Conservation (phyloP, 1,140 invertebrate species). For the Himalopsyche phryganea region DNA sequence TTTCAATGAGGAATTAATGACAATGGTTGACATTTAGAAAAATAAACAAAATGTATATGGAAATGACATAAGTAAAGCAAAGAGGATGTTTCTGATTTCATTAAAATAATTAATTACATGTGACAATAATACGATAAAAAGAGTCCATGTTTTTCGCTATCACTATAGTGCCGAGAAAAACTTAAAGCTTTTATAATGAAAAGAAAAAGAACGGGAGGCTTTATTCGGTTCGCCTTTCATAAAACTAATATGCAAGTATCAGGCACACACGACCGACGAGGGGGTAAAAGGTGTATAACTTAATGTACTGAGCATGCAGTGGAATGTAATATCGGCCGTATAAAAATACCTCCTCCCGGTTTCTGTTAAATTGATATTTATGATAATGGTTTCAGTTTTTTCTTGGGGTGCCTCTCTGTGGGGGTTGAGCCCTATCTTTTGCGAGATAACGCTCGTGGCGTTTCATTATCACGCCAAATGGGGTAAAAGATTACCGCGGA, state of each 20-base stretch:
- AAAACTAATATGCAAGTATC: constrained; percentile 35
- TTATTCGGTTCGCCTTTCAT: constrained; percentile 29
- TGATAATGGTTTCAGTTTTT: constrained; percentile 33
- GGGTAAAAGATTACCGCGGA: constrained; percentile 2
- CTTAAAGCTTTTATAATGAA: constrained; percentile 24
- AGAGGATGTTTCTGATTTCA: no score
- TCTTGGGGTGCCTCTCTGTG: background rate
- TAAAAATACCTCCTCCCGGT: constrained; percentile 14
- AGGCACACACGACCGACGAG: constrained; percentile 6
- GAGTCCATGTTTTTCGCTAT: no score
- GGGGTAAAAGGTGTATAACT: constrained; percentile 9
- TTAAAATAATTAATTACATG: no score
- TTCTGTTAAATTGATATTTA: constrained; percentile 34
- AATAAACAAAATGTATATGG: no score
- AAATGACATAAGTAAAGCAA: no score
- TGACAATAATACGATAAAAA: no score
- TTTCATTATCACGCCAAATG: constrained; percentile 18
- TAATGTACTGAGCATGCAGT: constrained; percentile 27
- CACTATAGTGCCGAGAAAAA: background rate
- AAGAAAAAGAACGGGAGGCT: constrained; percentile 22
- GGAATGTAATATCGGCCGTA: constrained; percentile 32
- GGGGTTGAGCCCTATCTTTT: constrained; percentile 5
- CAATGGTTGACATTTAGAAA: no score
- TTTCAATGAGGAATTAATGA: no score
- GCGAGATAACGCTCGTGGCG: constrained; percentile 4